Evolutionary conservation across 23 tunicate genomes (phyloP), one percentile per base, ranked within the genome.

Genomic region (Phallusia fumigata): DNA sequence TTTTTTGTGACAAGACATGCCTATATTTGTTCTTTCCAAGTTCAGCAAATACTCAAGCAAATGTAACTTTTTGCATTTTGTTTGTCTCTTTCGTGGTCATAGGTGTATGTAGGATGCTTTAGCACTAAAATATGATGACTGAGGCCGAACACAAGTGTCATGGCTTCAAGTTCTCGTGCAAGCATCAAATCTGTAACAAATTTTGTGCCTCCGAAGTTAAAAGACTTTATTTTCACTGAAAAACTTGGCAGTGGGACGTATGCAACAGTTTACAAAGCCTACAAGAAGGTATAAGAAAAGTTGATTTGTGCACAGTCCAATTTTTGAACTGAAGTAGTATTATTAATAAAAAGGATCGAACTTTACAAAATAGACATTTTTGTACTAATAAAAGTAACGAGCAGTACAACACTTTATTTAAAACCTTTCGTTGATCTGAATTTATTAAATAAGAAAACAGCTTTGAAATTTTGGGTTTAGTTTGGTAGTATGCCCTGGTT

Each of bases 201-300:
- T 13, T 84, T 47, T 52, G 82, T 64, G 22, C 81, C 65, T 24
- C 98, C 98, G 24, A 81, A 89, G 45, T 77, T 89, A 31, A 79
- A 89, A 26, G 94, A 84, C 31, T 94, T 82, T 80, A 90, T 94
- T 19, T 83, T 94, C 74, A 90, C 93, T 16, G 88, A 89, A 82
- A 82, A 80, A 24, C 64, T 94, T 30, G 98, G 98, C 18, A 86
- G 89, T 79, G 98, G 98, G 47, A 89, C 98, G 0, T 94, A 94
- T 83, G 94, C 98, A 32, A 94, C 90, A 52, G 98, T 94, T 1
- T 94, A 94, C 65, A 94, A 89, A 75, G 98, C 95, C 40, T 94
- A 85, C 69, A 89, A 79, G 85, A 94, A 94, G 79, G 97, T 92
- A 51, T 8, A 58, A 58, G 1, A 36, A 30, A 78, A 35, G 11